Evolutionary conservation across 2,888 invertebrate genomes (phyloP), one percentile per base, ranked within the genome.

Genomic region (Sphaeridia pumilis): DNA sequence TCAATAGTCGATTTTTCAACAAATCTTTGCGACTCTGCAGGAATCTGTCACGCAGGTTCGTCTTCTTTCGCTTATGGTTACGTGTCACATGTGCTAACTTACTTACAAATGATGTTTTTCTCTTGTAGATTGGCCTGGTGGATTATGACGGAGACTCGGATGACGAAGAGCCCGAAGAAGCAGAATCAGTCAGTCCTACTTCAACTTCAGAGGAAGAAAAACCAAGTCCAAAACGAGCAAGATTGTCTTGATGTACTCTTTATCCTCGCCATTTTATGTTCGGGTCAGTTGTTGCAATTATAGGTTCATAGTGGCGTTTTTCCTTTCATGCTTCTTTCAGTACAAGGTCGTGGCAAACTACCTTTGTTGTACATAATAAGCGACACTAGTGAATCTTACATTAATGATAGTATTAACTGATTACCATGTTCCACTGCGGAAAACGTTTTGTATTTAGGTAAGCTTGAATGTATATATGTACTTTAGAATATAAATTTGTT

Each of bases 71-170:
- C 50, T 48, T 47, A 28, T 46, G 38, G 31, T 42, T 26, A 45
- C 34, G 46, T 48, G 45, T 22, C 10, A 31, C n/a, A n/a, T 35
- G 25, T 51, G 49, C 44, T 44, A 14, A 45, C 49, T 45, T n/a
- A n/a, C n/a, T n/a, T 49, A 36, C 38, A 41, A 28, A 48, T 36
- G 45, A 22, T 42, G 28, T 44, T 45, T 46, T 52, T 60, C 52
- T 59, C 52, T 70, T 68, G 25, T 70, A 87, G 87, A 69, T 72
- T 53, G 88, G 90, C 65, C 77, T 95, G 68, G 95, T 95, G 59
- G 95, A 95, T 73, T 95, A 95, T 69, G 94, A 95, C 70, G 94
- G 89, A 53, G 94, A 95, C 73, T 94, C 93, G 0, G 94, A 95
- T 68, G 94, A 94, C 45, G 67, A 66, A 31, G 67, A 67, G 26